phyloP scores from a whole-genome alignment of 2,797 vertebrate genomes.

The Halcyon smyrnensis region DNA sequence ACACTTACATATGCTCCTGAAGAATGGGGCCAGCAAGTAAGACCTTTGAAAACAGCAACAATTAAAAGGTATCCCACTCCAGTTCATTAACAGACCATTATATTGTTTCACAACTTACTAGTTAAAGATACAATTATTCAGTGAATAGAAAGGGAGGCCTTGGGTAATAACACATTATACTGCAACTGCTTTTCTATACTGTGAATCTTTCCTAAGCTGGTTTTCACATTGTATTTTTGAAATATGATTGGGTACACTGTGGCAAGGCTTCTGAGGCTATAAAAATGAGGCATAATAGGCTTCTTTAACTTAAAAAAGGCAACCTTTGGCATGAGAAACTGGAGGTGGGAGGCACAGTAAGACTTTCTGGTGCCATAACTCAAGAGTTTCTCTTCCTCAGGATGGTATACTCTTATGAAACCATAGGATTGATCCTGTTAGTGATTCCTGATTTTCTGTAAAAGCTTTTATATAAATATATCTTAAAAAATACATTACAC shows the following conservation, averaged over 20 bases:
- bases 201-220: neutral
- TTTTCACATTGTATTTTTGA: neutral
- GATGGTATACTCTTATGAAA: neutral
- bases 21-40: neutral
- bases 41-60: neutral
- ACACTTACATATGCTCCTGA: neutral
- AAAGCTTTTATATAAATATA: neutral
- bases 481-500: neutral
- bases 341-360: fast-evolving
- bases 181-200: neutral
- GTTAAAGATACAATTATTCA: neutral
- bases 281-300: neutral
- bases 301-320: neutral
- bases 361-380: neutral
- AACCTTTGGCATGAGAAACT: neutral
- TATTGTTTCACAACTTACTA: neutral
- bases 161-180: neutral
- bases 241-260: neutral
- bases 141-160: neutral
- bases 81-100: neutral
- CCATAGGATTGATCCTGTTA: neutral
- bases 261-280: neutral
- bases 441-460: neutral
- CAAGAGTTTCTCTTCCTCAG: neutral
- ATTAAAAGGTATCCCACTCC: neutral